Percentiles rank a stretch among this genome's conserved stretches.
Conservation (phyloP, 92 coral and sea anemone species). For the Meandrina meandrites region DNA sequence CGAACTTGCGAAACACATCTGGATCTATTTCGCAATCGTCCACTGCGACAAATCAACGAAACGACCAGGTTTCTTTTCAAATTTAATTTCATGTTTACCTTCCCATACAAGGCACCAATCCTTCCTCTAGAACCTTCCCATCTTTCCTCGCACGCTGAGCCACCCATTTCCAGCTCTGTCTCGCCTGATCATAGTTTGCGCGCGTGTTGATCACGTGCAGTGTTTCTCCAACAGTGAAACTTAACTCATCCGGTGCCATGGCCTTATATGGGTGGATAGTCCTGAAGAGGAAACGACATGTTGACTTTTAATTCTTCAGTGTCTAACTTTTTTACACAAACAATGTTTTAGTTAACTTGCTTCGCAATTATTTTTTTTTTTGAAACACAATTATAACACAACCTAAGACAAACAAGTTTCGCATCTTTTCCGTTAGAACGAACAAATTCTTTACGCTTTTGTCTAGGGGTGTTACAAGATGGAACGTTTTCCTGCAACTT, state of each 20-base stretch:
- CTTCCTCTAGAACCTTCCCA: slow-evolving; percentile 87
- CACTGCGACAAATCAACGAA: neutral
- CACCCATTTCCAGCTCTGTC: slow-evolving; percentile 95
- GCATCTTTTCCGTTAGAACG: too few species aligned
- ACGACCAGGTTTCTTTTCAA: neutral
- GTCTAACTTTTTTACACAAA: too few species aligned
- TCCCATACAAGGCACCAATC: slow-evolving; percentile 94
- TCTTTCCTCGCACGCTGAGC: slow-evolving; percentile 89
- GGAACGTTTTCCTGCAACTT: too few species aligned
- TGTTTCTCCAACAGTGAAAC: slow-evolving; percentile 91
- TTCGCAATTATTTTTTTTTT: too few species aligned
- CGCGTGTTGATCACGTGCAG: slow-evolving; percentile 94
- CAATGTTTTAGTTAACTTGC: neutral
- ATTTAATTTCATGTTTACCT: slow-evolving; percentile 38
- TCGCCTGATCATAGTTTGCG: slow-evolving; percentile 90
- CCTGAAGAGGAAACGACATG: slow-evolving; percentile 39
- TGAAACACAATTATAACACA: neutral
- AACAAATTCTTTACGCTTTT: too few species aligned
- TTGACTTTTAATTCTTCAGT: neutral
- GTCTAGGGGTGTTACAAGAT: too few species aligned
- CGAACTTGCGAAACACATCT: neutral
- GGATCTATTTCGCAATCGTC: neutral
- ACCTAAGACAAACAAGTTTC: too few species aligned
- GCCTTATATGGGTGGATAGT: slow-evolving; percentile 84
- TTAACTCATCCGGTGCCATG: slow-evolving; percentile 82